These are phyloP conservation scores for Apolygus lucorum DNA, from an alignment of 1,140 invertebrate species.

Conservation along the genomic window DNA sequence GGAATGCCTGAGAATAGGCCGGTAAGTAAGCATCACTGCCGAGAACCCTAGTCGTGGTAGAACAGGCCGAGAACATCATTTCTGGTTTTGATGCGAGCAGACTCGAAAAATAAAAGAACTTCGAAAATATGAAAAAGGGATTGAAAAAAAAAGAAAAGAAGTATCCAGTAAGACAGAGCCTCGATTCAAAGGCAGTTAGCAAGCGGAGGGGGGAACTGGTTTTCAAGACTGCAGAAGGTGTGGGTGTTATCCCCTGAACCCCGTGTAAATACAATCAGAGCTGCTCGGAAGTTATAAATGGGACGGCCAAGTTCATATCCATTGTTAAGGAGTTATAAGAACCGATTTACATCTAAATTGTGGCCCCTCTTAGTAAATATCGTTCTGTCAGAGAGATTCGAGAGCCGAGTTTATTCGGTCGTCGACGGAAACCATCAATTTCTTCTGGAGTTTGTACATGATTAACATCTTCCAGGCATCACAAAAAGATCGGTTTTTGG, in stretches of 20 bases:
- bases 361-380: constrained; percentile 22
- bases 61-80: too few relatives aligned
- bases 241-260: neutral
- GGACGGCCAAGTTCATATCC: neutral
- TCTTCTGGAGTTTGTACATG: neutral
- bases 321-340: constrained; percentile 16
- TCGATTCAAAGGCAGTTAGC: too few relatives aligned
- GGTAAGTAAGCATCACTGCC: too few relatives aligned
- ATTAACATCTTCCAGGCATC: neutral
- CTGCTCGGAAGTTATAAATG: neutral
- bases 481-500: constrained; percentile 6
- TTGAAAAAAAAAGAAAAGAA: too few relatives aligned
- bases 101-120: too few relatives aligned
- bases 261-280: constrained; percentile 12
- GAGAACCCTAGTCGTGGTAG: too few relatives aligned
- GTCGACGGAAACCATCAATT: constrained; percentile 21
- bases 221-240: too few relatives aligned
- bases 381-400: constrained; percentile 15
- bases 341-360: constrained; percentile 19
- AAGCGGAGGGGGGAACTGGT: too few relatives aligned
- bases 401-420: constrained; percentile 16
- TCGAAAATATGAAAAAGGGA: too few relatives aligned
- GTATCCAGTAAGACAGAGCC: too few relatives aligned
- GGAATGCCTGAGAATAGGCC: too few relatives aligned
- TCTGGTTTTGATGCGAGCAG: too few relatives aligned